Evolutionary conservation across 92 coral and sea anemone species (phyloP).

Genomic region (Paragorgia papillata): DNA sequence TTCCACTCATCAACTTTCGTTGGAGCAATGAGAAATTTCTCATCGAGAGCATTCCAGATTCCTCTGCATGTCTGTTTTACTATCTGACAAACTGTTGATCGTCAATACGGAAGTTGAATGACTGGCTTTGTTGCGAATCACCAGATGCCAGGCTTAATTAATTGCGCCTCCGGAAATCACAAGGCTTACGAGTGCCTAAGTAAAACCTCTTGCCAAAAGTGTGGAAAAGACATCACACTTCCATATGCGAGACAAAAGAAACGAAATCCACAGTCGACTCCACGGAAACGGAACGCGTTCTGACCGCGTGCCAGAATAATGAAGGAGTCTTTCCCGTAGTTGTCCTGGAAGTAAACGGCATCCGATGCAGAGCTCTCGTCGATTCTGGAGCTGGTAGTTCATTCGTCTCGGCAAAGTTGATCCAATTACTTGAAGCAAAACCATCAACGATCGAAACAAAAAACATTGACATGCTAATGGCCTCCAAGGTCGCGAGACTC

Average conservation of each 20-base stretch:
- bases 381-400: slow-evolving; percentile 3
- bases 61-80: slow-evolving; percentile 38
- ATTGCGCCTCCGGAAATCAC: slow-evolving; percentile 25
- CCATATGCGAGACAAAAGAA: slow-evolving; percentile 2
- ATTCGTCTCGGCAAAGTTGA: neutral
- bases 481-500: slow-evolving; percentile 37
- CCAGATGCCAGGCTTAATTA: slow-evolving; percentile 42
- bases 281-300: neutral
- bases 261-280: neutral
- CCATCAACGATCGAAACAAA: slow-evolving; percentile 43
- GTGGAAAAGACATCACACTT: slow-evolving; percentile 25
- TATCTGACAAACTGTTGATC: slow-evolving; percentile 9
- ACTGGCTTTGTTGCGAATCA: slow-evolving; percentile 26
- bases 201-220: neutral
- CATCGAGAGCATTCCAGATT: slow-evolving; percentile 30
- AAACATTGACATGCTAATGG: slow-evolving; percentile 55
- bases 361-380: neutral
- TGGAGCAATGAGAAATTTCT: slow-evolving; percentile 25
- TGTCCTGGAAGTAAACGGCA: neutral
- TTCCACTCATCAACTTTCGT: slow-evolving; percentile 7
- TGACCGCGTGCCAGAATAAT: neutral
- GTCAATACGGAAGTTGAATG: slow-evolving; percentile 36
- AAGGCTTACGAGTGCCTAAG: slow-evolving; percentile 10
- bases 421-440: neutral
- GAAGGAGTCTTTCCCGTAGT: slow-evolving; percentile 10